Base-by-base conservation (phyloP, 1,140 invertebrate genomes). In the Mylabris phalerata region DNA sequence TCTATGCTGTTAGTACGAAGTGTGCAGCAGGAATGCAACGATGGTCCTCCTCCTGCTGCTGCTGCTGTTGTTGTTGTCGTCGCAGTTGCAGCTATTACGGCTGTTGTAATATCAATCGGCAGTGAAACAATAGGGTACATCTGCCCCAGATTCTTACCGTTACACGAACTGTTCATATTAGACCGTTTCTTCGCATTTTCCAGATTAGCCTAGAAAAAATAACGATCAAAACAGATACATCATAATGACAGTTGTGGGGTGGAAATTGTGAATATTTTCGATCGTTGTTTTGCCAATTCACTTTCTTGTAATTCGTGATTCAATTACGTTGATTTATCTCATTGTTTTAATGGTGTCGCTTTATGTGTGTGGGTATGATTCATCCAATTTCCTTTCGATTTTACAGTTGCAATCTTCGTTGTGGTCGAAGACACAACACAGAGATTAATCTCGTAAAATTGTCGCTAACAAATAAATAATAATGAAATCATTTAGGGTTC, bases 11-110 rank as follows among this genome's bases (percentile, higher is more conserved):
- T 32, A 24, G 50, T 65, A 52, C 64, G 59, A 26, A 55, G 19
- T 62, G 66, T 65, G 61, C 63, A 63, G 60, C 63, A 65, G 56
- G 58, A 59, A 45, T 64, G 65, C 47, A 67, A 48, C 51, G 49
- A 38, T 62, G 57, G 40, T 64, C 60, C 40, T 63, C 60, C 41
- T 32, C 4, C 32, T 61, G 60, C 44, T 61, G 63, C 26, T 56
- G 60, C 49, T 54, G 60, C 49, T 56, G 57, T 48, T 57, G 52
- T 49, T 43, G 58, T n/a, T 48, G 50, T 24, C 49, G 58, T 10
- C 19, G 13, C 2, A 41, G 54, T 7, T 57, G 51, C 40, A 32
- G 43, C 39, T 63, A 50, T 39, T 50, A 48, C 25, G 19, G 19
- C 19, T 19, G 19, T 19, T 1, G 19, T 19, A 19, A 19, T 19